These are phyloP conservation scores for Atlantisia rogersi DNA, from an alignment of 2,113 vertebrate species.

Conservation along the genomic window DNA sequence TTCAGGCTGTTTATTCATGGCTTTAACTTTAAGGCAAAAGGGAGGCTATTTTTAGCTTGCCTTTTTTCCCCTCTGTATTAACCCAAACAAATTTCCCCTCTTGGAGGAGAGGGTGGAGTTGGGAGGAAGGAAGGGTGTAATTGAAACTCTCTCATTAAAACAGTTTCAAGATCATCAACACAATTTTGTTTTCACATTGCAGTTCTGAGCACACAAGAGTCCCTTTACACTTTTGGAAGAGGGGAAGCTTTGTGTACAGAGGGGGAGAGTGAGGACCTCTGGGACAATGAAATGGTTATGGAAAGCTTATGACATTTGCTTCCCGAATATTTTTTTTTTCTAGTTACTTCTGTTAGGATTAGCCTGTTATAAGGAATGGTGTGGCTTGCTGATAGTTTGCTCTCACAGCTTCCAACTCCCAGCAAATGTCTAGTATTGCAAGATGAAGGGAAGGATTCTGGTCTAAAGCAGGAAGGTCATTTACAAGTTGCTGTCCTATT, in stretches of 20 bases:
- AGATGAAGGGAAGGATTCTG: neutral
- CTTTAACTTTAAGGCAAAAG: constrained; percentile 8
- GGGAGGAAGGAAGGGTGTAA: constrained; percentile 44
- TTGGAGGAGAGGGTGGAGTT: constrained; percentile 21
- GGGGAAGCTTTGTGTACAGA: neutral
- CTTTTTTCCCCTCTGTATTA: neutral
- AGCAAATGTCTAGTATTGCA: neutral
- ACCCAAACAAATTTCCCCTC: neutral
- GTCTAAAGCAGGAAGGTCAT: neutral
- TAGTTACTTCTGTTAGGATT: neutral
- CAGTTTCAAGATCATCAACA: neutral
- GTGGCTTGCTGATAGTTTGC: neutral
- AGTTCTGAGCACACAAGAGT: neutral
- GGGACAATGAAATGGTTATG: neutral
- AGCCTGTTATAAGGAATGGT: neutral
- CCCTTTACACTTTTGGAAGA: neutral
- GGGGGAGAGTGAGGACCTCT: neutral
- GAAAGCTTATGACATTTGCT: neutral
- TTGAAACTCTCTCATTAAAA: neutral
- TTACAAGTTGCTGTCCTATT: neutral
- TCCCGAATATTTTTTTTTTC: neutral
- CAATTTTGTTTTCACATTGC: neutral
- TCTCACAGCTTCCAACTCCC: neutral
- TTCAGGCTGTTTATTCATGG: constrained; percentile 36
- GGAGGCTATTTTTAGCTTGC: constrained; percentile 22